Base-by-base conservation (phyloP, 2,113 vertebrate species). In the Ivindomyrus marchei region DNA sequence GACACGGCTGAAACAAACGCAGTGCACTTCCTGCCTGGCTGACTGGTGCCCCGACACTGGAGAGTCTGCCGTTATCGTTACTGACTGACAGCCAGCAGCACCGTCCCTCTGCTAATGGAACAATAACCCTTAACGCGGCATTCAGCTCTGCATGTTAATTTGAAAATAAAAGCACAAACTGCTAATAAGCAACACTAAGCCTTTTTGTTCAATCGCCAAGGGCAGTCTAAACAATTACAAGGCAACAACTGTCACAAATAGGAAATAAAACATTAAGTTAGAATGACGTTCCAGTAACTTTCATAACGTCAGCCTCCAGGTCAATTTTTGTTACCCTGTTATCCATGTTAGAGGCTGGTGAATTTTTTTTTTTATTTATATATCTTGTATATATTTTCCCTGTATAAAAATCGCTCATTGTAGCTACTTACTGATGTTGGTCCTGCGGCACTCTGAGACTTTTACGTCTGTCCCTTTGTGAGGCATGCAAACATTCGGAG, bases 401-500 rank as follows among this genome's bases (percentile, higher is more conserved):
- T 15, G 4, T 42, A 39, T 19, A 42, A 19, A n/a, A 80, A 6
- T 19, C 4, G 5, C 36, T 42, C 36, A 77, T 42, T 42, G 74
- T 19, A 42, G 27, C 27, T 53, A 87, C 85, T 87, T 87, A 87
- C 85, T 87, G 85, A 24, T 52, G 17, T 49, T 1, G 39, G n/a
- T 94, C 92, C 89, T 90, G 91, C 87, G 58, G 42, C 84, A 15
- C 24, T 74, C 15, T 7, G 8, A 19, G 31, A 80, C 80, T 52
- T 7, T 77, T 21, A 93, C 92, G 56, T 92, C 90, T 90, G 89
- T 91, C 88, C 47, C 13, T 88, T 70, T 91, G 87, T 91, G 88
- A 88, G 91, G 27, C 36, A 17, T 94, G 92, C 50, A 91, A 94
- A 83, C 94, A 94, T 92, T 93, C 94, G 92, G 92, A 90, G 92